Evolutionary conservation across 2,797 vertebrate species (phyloP).

Genomic region (Myripristis murdjan): DNA sequence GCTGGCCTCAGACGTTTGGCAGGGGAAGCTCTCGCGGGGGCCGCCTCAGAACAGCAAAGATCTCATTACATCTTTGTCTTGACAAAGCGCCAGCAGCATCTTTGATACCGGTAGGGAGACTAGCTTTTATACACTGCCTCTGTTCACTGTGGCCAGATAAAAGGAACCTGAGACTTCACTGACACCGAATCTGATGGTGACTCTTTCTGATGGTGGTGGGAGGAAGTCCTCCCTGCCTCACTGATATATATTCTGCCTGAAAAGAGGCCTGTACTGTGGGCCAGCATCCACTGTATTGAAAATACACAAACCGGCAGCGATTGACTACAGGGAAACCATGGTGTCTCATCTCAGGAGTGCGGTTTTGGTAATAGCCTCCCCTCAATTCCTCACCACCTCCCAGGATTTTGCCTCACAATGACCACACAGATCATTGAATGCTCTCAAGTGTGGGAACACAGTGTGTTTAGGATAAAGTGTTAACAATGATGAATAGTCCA

Average conservation of each 20-base stretch:
- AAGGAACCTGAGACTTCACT: constrained; percentile 57
- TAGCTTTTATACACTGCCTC: constrained; percentile 61
- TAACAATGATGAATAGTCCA: constrained; percentile 47
- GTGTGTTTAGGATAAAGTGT: constrained; percentile 1
- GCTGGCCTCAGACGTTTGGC: constrained; percentile 74
- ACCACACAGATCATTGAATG: background rate
- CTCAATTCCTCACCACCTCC: background rate
- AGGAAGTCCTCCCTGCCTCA: constrained; percentile 9
- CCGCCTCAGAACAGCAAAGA: constrained; percentile 73
- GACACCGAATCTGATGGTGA: constrained; percentile 52
- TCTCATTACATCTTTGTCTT: constrained; percentile 82
- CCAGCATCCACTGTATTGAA: constrained; percentile 15
- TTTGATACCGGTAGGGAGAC: constrained; percentile 66
- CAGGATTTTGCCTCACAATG: background rate
- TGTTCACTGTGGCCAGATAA: constrained; percentile 63
- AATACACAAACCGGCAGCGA: background rate
- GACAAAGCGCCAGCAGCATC: constrained; percentile 76
- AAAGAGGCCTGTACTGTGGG: no score
- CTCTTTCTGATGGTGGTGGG: constrained; percentile 39
- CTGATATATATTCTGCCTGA: constrained; percentile 14
- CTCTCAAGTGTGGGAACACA: background rate
- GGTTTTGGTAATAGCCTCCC: background rate
- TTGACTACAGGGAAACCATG: no score
- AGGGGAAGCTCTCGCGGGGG: constrained; percentile 64
- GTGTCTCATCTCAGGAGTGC: background rate